A percentile compares a stretch with the other conserved stretches of the same genome.
These are phyloP conservation scores for Melieria omissa DNA, from an alignment of 2,888 invertebrate species.

Conservation along the genomic window DNA sequence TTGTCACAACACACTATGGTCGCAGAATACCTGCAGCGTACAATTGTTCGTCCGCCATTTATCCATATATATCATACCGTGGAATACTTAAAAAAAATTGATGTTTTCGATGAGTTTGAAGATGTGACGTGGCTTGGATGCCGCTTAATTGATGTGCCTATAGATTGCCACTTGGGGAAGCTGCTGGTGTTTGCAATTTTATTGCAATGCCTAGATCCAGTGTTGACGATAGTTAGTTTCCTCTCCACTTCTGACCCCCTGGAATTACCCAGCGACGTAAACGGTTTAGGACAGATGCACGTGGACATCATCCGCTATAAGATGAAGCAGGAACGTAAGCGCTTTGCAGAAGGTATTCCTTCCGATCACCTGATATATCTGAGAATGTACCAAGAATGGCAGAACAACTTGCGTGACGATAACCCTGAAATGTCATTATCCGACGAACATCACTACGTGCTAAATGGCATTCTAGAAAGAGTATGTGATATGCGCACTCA, in stretches of 20 bases:
- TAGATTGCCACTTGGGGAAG: slow-evolving; percentile 90
- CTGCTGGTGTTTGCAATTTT: slow-evolving; percentile 89
- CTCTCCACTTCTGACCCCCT: slow-evolving; percentile 80
- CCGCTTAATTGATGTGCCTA: slow-evolving; percentile 87
- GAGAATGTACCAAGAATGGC: slow-evolving; percentile 81
- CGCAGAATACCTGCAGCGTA: slow-evolving; percentile 82
- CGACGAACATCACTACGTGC: slow-evolving; percentile 75
- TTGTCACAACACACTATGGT: slow-evolving; percentile 80
- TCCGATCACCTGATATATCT: slow-evolving; percentile 92
- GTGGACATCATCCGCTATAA: slow-evolving; percentile 47
- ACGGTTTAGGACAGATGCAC: slow-evolving; percentile 52
- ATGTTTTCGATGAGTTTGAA: slow-evolving; percentile 86
- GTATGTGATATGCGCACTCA: slow-evolving; percentile 85
- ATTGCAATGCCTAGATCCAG: slow-evolving; percentile 91
- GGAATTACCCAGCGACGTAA: slow-evolving; percentile 66
- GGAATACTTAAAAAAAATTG: slow-evolving; percentile 77
- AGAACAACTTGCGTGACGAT: slow-evolving; percentile 74
- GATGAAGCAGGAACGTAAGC: slow-evolving; percentile 62
- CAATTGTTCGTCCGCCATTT: slow-evolving; percentile 85
- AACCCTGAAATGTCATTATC: slow-evolving; percentile 72
- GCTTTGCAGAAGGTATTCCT: slow-evolving; percentile 79
- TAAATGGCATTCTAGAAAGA: slow-evolving; percentile 88
- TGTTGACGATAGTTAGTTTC: slow-evolving; percentile 88
- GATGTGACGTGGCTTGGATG: slow-evolving; percentile 81
- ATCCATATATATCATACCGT: slow-evolving; percentile 80